Evolutionary conservation across 1,140 invertebrate species (phyloP), one percentile per base, ranked within the genome.

Genomic region (Leptestheria dahalacensis): DNA sequence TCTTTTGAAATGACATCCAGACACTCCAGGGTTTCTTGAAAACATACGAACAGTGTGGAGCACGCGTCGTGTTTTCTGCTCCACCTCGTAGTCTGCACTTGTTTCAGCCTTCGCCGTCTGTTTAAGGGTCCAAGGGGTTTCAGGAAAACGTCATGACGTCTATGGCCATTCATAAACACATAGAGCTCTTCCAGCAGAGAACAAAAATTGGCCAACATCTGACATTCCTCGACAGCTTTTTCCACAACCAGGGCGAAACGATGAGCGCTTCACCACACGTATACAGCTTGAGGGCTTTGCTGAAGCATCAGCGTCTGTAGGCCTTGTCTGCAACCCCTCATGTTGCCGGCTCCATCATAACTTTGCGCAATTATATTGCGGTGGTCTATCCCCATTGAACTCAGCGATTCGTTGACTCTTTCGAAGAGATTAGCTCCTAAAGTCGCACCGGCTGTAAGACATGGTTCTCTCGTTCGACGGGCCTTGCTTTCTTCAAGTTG

Each of bases 61-160:
- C 53, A 55, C 15, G 53, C 53, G 26, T 55, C 53, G 41, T 55
- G 3, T 55, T 55, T 55, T 9, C 53, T 55, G 29, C 24, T 55
- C 53, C 53, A 55, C 29, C 15, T 24, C 23, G 53, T 55, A 25
- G 53, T 55, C 21, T 55, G 53, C 21, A 55, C 23, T 28, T 28
- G 21, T 55, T 55, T 55, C 53, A 41, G 11, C 53, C 23, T 12
- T 55, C 26, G 21, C 26, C 15, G 3, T 55, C 26, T 55, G 53
- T 41, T 55, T 28, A 9, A 25, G 20, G 53, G 53, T 55, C 53
- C 24, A 28, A 55, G 23, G 21, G 6, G 21, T 28, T 24, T 4
- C 21, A 55, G 21, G 53, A 55, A 55, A 55, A 55, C 41, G 20
- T 55, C 53, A 41, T 55, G 53, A 55, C 53, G 26, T 28, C 26